Conservation (phyloP, 2,113 vertebrate genomes). For the Plestiodon gilberti region DNA sequence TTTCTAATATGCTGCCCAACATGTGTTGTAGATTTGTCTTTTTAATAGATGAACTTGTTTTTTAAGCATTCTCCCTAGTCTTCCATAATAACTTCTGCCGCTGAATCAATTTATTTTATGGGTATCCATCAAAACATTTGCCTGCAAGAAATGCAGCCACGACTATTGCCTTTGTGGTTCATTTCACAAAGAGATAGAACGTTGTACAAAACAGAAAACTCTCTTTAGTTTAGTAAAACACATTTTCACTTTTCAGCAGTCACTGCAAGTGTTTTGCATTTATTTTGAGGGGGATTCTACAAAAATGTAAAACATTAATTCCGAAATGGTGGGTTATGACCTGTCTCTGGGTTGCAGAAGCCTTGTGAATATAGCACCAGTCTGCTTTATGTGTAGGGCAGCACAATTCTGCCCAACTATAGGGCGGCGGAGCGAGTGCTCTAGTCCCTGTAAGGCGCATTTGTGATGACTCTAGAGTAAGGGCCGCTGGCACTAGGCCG, state of each 20-base stretch:
- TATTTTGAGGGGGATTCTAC: background rate
- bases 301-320: background rate
- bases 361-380: background rate
- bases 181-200: slow-evolving; percentile 16
- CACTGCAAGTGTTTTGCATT: background rate
- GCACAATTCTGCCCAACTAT: too few relatives aligned
- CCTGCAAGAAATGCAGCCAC: slow-evolving; percentile 13
- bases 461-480: too few relatives aligned
- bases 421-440: too few relatives aligned
- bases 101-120: slow-evolving; percentile 11
- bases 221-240: background rate
- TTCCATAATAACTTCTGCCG: background rate
- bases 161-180: slow-evolving; percentile 17
- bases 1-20: background rate
- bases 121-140: slow-evolving; percentile 30
- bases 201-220: background rate
- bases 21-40: background rate
- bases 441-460: too few relatives aligned
- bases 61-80: background rate
- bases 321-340: background rate
- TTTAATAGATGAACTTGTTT: background rate
- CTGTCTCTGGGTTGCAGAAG: background rate
- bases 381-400: background rate
- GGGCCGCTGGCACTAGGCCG: too few relatives aligned
- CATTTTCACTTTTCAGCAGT: background rate